These are phyloP conservation scores for Encarsia formosa DNA, from an alignment of 2,888 invertebrate species.

Conservation along the genomic window DNA sequence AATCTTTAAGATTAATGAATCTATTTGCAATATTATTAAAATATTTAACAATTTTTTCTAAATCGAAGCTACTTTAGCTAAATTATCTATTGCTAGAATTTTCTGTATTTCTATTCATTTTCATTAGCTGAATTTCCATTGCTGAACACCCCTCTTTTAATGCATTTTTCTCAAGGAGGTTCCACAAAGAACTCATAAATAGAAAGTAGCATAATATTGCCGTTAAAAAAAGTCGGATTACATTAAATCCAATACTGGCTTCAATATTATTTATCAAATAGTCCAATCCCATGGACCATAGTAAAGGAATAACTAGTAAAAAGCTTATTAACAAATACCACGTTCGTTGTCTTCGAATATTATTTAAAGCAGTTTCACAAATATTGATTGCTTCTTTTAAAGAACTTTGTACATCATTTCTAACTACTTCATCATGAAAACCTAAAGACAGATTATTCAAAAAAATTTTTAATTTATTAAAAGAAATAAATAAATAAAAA, in stretches of 20 bases:
- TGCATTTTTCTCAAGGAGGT: slow-evolving; percentile 74
- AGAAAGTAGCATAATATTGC: slow-evolving; percentile 65
- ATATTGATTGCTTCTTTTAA: slow-evolving; percentile 60
- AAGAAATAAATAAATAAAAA: not conserved
- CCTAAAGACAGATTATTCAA: slow-evolving; percentile 6
- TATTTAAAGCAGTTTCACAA: slow-evolving; percentile 57
- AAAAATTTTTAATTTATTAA: not conserved
- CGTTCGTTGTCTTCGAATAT: slow-evolving; percentile 54
- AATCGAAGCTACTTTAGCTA: no score
- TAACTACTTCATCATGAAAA: slow-evolving; percentile 29
- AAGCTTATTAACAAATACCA: slow-evolving; percentile 56
- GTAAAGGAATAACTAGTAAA: slow-evolving; percentile 52
- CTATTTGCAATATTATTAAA: no score
- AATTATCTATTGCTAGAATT: slow-evolving; percentile 22
- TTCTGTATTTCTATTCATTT: slow-evolving; percentile 34
- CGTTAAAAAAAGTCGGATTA: slow-evolving; percentile 62
- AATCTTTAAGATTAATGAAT: no score
- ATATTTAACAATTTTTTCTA: no score
- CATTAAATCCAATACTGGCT: slow-evolving; percentile 53
- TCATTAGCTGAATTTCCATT: slow-evolving; percentile 58
- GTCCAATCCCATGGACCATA: slow-evolving; percentile 44
- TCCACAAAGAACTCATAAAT: slow-evolving; percentile 80
- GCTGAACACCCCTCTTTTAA: slow-evolving; percentile 69
- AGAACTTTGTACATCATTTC: slow-evolving; percentile 37
- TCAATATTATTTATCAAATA: slow-evolving; percentile 34